Base-by-base conservation (phyloP, 2,797 vertebrate species). In the Pseudochromis fuscus region DNA sequence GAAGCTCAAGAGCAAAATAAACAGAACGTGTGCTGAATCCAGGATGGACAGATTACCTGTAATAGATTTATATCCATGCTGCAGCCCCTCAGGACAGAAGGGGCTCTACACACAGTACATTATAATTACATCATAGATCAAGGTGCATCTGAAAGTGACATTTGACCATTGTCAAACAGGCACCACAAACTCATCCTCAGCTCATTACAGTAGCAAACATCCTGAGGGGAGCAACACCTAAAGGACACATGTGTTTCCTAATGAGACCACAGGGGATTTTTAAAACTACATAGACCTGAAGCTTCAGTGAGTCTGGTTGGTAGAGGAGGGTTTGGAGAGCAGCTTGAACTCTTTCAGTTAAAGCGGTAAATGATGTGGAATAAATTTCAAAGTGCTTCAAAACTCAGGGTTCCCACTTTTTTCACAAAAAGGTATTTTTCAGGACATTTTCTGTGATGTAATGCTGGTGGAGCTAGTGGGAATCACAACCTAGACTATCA, bases 251-350 rank as follows among this genome's bases (percentile, higher is more conserved):
- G 12, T 7, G 27, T 18, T 66, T 53, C 18, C 7, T 81, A 87
- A 88, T 68, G 53, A 87, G 82, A 65, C 70, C 37, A 3, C 48
- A 25, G 37, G 75, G 73, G 44, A 19, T 23, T 77, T 33, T 28
- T 38, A 30, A 59, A 23, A 44, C 7, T 57, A 53, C 63, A 62
- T 0, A 31, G 44, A 60, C 16, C n/a, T n/a, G n/a, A n/a, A n/a
- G n/a, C n/a, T n/a, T n/a, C n/a, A n/a, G n/a, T n/a, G n/a, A 10
- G n/a, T 15, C 6, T 0, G n/a, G 16, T 21, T 53, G 24, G 23
- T 12, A 38, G 31, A 19, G 19, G 44, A 60, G n/a, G n/a, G n/a
- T n/a, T n/a, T n/a, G n/a, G n/a, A n/a, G n/a, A n/a, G n/a, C n/a
- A n/a, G n/a, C n/a, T n/a, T n/a, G n/a, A n/a, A n/a, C n/a, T n/a